Evolutionary conservation across 2,797 vertebrate genomes (phyloP), one percentile per base, ranked within the genome.

Genomic region (Discoglossus pictus): DNA sequence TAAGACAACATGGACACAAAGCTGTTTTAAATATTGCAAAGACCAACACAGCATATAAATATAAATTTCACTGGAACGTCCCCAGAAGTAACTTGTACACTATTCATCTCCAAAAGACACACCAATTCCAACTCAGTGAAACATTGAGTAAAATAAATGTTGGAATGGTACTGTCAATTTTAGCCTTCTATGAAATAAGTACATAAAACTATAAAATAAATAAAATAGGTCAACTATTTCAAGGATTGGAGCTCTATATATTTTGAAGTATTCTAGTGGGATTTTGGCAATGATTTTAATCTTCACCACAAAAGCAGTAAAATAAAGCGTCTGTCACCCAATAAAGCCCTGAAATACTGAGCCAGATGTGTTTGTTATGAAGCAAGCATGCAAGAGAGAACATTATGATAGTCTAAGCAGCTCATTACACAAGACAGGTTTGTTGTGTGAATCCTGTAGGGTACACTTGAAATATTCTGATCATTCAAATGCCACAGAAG

Each of bases 361-460:
- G 43, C 43, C 43, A 46, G 43, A 46, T 46, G 43, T 46, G 43
- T 46, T 46, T 46, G 48, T 24, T 50, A 50, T 50, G 21, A 50
- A 50, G 40, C 9, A 15, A 43, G 46, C 20, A n/a, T 50, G 21
- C 21, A 11, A 50, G 46, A 50, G 25, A 36, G 27, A 35, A 35
- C 31, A 34, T 51, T 51, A 53, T 35, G 9, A 20, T 11, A 46
- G 43, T 46, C 43, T 20, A 3, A 46, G 43, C 43, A 46, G 17
- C 43, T 46, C 43, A 52, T 35, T 35, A 18, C 51, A 53, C 16
- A 53, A 53, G 10, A 53, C 17, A 53, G 31, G 31, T 53, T 53
- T 17, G 15, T 8, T 35, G 27, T 53, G 27, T 16, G 31, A 53
- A 53, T 35, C 17, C 27, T 53, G 7, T 36, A 18, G 43, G 18